phyloP scores from a whole-genome alignment of 2,888 invertebrate genomes.

The Plebejus argus region DNA sequence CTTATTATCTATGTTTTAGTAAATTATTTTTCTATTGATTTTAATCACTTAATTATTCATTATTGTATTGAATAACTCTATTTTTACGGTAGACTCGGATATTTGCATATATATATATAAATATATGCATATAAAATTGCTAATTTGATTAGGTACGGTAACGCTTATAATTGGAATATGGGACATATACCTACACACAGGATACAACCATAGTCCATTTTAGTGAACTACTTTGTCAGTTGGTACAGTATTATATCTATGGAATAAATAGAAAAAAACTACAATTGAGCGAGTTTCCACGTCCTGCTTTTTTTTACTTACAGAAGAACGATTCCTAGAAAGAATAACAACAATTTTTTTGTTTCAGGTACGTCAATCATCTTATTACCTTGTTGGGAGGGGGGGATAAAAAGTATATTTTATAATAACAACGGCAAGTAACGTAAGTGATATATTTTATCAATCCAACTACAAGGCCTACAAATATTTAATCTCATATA shows the following conservation, averaged over 20 bases:
- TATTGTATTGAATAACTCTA: neutral
- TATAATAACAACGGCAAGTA: neutral
- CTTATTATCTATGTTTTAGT: too few relatives aligned
- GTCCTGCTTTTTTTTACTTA: too few relatives aligned
- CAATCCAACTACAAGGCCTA: neutral
- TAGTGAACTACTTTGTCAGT: too few relatives aligned
- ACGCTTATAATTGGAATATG: neutral
- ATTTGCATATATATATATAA: too few relatives aligned
- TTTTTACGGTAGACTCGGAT: conserved; percentile 10
- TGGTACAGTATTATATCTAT: too few relatives aligned
- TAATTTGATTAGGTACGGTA: neutral
- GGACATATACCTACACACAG: too few relatives aligned
- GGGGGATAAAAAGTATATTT: neutral
- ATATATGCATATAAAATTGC: conserved; percentile 17
- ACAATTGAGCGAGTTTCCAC: too few relatives aligned
- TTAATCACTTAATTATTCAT: too few relatives aligned
- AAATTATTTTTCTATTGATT: too few relatives aligned
- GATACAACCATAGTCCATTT: too few relatives aligned
- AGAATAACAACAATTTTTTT: neutral
- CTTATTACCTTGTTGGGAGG: neutral
- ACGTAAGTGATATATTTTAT: neutral
- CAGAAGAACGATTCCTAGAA: neutral
- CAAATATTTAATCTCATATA: neutral
- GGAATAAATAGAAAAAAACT: too few relatives aligned
- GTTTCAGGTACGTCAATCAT: conserved; percentile 23